A percentile compares a stretch with the other conserved stretches of the same genome.
These are phyloP conservation scores for Eilema caniola DNA, from an alignment of 2,888 invertebrate genomes.

Conservation along the genomic window DNA sequence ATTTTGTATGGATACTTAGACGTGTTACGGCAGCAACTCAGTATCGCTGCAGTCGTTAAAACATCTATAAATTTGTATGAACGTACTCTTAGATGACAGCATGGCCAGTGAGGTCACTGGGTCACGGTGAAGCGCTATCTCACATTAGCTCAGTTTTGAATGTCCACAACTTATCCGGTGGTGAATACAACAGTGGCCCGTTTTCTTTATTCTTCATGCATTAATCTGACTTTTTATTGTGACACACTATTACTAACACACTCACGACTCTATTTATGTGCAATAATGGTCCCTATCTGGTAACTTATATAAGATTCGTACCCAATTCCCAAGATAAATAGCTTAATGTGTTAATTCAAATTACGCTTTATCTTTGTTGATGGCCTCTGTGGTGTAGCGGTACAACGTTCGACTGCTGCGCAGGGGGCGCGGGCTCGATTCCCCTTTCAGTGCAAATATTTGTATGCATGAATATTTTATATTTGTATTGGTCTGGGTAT, in stretches of 20 bases:
- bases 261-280: neutral
- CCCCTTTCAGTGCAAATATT: no score
- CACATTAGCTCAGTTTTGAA: neutral
- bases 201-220: neutral
- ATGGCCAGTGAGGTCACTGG: conserved; percentile 1
- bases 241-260: neutral
- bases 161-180: neutral
- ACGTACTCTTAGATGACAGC: neutral
- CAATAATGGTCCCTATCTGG: no score
- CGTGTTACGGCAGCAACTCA: no score
- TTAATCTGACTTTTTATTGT: neutral
- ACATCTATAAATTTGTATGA: neutral
- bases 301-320: neutral
- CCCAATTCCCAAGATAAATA: neutral
- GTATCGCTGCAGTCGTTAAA: neutral
- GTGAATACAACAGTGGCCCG: neutral
- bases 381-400: no score
- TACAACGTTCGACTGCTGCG: no score
- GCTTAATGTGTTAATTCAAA: neutral
- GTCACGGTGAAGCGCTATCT: conserved; percentile 1
- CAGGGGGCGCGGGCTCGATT: no score
- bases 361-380: neutral
- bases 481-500: no score
- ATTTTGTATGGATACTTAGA: no score
- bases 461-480: no score